Evolutionary conservation across 2,888 invertebrate genomes (phyloP).

Genomic region (Aquatica leii): DNA sequence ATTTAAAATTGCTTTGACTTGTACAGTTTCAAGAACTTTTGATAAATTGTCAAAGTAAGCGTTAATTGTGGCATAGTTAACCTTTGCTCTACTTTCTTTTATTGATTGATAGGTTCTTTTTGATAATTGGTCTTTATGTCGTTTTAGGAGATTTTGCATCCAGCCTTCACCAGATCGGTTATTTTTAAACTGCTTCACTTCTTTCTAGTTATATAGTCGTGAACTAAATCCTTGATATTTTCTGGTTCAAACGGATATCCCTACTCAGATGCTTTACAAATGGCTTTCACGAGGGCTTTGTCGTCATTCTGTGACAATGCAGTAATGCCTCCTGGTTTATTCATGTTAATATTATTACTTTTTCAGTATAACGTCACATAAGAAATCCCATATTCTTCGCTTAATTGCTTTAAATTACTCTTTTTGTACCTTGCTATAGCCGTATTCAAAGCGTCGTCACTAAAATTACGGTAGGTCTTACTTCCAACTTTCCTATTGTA

Average conservation of each 20-base stretch:
- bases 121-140: conserved; percentile 27
- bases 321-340: background rate
- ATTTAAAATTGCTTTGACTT: conserved; percentile 16
- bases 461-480: conserved; percentile 4
- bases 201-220: too few species aligned
- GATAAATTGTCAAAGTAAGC: conserved; percentile 34
- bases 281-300: background rate
- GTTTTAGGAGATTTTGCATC: conserved; percentile 27
- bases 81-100: conserved; percentile 37
- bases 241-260: too few species aligned
- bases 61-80: conserved; percentile 26
- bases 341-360: too few species aligned
- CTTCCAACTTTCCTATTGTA: conserved; percentile 9
- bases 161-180: conserved; percentile 21
- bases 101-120: conserved; percentile 33
- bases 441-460: background rate
- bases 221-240: too few species aligned
- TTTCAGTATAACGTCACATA: too few species aligned
- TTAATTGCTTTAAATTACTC: conserved; percentile 10
- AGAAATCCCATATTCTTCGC: conserved; percentile 2
- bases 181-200: too few species aligned
- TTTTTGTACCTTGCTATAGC: background rate
- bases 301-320: too few species aligned
- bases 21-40: conserved; percentile 19
- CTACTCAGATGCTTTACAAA: background rate